A percentile compares a stretch with the other conserved stretches of the same genome.
These are phyloP conservation scores for Trichopria drosophilae DNA, from an alignment of 2,888 invertebrate species.

Conservation along the genomic window DNA sequence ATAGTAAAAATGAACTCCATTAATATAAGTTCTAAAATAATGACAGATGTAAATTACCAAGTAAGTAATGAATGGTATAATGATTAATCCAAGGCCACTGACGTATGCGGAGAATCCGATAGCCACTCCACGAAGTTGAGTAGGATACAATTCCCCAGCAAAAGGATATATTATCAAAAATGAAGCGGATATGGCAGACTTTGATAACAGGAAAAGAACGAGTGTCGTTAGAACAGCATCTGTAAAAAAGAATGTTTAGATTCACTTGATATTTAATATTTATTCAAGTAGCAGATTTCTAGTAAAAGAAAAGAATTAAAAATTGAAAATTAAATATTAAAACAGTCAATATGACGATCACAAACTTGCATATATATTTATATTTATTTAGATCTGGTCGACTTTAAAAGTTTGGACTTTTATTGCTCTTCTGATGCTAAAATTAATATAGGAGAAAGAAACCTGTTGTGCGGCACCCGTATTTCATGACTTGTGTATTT, in stretches of 20 bases:
- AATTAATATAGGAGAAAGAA: no score
- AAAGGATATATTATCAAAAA: slow-evolving; percentile 91
- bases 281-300: no score
- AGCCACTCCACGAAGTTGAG: slow-evolving; percentile 84
- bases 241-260: slow-evolving; percentile 57
- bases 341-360: no score
- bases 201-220: slow-evolving; percentile 77
- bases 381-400: no score
- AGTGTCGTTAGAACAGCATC: slow-evolving; percentile 76
- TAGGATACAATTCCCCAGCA: slow-evolving; percentile 89
- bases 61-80: slow-evolving; percentile 89
- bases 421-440: no score
- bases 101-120: slow-evolving; percentile 91
- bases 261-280: no score
- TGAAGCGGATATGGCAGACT: slow-evolving; percentile 87
- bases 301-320: no score
- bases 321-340: no score
- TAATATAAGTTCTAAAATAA: background rate
- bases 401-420: no score
- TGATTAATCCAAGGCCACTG: slow-evolving; percentile 83
- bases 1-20: slow-evolving; percentile 4
- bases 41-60: slow-evolving; percentile 66
- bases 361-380: no score
- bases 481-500: no score
- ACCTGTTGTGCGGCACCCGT: no score